Conservation (phyloP, 2,113 vertebrate genomes). For the Megaceryle maxima region DNA sequence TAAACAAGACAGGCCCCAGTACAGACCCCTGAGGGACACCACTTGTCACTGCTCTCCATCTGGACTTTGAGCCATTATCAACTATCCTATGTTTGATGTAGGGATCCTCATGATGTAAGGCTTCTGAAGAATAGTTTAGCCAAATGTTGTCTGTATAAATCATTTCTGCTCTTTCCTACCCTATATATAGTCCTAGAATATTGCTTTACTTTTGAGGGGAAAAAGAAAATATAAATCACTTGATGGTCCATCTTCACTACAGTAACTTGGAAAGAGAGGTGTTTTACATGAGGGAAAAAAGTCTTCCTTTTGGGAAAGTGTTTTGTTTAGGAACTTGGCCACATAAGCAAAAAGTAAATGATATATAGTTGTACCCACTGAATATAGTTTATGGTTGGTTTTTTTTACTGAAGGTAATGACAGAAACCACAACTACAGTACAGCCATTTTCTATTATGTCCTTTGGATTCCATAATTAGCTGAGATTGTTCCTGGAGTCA, state of each 20-base stretch:
- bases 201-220: background rate
- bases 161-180: background rate
- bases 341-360: background rate
- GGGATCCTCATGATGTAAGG: background rate
- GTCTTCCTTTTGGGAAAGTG: background rate
- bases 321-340: background rate
- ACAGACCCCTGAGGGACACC: too few relatives aligned
- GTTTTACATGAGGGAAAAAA: background rate
- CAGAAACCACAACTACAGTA: background rate
- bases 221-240: background rate
- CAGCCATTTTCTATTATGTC: background rate
- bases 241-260: background rate
- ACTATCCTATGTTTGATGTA: background rate
- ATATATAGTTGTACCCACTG: background rate
- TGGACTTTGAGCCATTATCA: too few relatives aligned
- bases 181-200: background rate
- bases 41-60: too few relatives aligned
- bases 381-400: background rate
- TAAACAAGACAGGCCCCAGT: too few relatives aligned
- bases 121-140: background rate
- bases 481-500: constrained; percentile 15
- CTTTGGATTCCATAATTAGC: background rate
- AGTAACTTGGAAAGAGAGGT: background rate
- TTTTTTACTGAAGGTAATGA: constrained; percentile 2
- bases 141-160: background rate